Evolutionary conservation across 2,888 invertebrate species (phyloP).

Genomic region (Megalurothrips usitatus): DNA sequence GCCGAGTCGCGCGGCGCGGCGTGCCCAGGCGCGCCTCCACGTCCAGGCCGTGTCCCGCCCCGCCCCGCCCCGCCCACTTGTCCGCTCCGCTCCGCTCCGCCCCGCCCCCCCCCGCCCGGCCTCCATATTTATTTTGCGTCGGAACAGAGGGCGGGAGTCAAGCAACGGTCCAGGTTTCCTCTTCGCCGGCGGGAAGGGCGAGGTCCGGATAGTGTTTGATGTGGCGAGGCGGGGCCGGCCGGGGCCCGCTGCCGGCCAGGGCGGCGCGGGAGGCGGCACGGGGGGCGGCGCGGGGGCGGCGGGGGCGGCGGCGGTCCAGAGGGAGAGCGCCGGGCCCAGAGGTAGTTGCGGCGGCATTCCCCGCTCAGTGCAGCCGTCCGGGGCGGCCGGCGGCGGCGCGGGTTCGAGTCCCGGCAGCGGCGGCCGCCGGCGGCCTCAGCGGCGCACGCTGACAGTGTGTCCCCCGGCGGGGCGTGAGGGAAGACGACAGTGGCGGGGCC

Average conservation of each 20-base stretch:
- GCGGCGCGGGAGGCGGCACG: neutral
- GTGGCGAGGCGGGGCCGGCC: neutral
- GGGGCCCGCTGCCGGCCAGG: neutral
- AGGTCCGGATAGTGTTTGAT: constrained; percentile 36
- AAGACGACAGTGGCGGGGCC: too few species aligned
- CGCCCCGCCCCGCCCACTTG: constrained; percentile 48
- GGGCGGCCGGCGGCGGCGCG: too few species aligned
- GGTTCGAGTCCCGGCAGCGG: too few species aligned
- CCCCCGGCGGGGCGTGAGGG: too few species aligned
- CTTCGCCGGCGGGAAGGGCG: constrained; percentile 41
- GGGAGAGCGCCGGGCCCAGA: neutral
- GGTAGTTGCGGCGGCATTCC: neutral
- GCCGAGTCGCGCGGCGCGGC: constrained; percentile 37
- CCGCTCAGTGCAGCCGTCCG: too few species aligned
- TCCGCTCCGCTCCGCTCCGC: constrained; percentile 46
- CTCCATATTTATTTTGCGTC: constrained; percentile 23
- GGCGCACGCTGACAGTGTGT: too few species aligned
- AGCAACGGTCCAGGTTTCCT: neutral
- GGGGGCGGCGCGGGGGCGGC: neutral
- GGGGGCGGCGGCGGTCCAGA: neutral
- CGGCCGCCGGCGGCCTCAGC: neutral
- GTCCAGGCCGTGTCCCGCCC: constrained; percentile 40
- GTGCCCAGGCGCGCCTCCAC: neutral
- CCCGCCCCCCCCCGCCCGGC: constrained; percentile 45
- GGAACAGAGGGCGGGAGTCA: constrained; percentile 2